Percentiles rank a stretch among this genome's conserved stretches.
These are phyloP conservation scores for Noctuana brunneofusca DNA, from an alignment of 2,888 invertebrate species.

Conservation along the genomic window DNA sequence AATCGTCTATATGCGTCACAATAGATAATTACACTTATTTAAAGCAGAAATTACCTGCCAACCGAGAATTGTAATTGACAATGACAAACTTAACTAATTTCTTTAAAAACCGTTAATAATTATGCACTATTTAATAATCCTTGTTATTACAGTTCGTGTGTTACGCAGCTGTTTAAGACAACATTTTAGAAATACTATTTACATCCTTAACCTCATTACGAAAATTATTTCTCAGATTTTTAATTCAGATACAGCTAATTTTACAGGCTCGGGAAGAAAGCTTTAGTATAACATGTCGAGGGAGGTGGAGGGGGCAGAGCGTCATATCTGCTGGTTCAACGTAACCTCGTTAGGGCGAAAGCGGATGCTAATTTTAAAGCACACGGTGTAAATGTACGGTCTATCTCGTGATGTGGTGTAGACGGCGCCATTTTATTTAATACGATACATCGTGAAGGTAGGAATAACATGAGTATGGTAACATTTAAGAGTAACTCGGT, in stretches of 20 bases:
- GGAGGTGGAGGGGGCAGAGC: not conserved
- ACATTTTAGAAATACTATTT: not conserved
- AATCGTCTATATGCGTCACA: no score
- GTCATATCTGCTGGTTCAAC: slow-evolving; percentile 1
- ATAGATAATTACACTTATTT: no score
- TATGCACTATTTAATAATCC: no score
- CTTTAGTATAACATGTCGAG: not conserved
- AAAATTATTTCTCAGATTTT: slow-evolving; percentile 23
- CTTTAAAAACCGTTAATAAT: no score
- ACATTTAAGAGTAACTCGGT: not conserved
- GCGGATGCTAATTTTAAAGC: slow-evolving; percentile 11
- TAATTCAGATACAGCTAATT: slow-evolving; percentile 21
- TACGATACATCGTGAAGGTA: not conserved
- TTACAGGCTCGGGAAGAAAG: slow-evolving; percentile 12
- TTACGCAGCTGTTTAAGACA: not conserved
- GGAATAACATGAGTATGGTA: not conserved
- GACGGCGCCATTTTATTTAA: not conserved
- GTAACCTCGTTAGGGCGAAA: slow-evolving; percentile 10
- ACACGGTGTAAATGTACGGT: not conserved
- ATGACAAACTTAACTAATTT: no score
- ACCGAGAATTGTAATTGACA: no score
- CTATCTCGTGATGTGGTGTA: not conserved
- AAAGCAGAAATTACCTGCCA: no score
- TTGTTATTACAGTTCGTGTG: no score
- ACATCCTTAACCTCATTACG: not conserved